Base-by-base conservation (phyloP, 2,888 invertebrate species). In the Drosophila birchii region DNA sequence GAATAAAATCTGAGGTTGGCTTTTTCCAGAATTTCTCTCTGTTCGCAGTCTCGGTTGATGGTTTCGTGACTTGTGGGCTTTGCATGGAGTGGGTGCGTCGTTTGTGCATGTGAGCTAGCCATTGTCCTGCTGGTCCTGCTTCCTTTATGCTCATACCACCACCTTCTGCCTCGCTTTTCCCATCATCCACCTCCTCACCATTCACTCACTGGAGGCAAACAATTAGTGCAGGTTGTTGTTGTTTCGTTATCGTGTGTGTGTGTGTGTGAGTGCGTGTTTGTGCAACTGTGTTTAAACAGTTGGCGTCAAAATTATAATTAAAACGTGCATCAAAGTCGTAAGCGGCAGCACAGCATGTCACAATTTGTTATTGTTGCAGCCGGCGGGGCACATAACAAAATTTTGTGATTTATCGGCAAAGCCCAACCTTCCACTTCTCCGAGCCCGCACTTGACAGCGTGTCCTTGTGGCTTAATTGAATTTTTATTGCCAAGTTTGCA, bases 241-340 rank as follows among this genome's bases (percentile, higher is more conserved):
- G 55, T 68, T 67, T 72, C 78, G 71, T 84, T 78, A 51, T 64
- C 66, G 51, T 18, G 12, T 43, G 45, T 47, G 11, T 51, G 53
- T 45, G 60, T 59, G 45, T 47, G 11, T 51, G 53, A 41, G 60
- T 59, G 69, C 34, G 47, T 62, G 56, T 41, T 51, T 59, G 45
- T 44, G 57, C 60, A 57, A 29, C 67, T 74, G 73, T 89, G 86
- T 89, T 86, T 86, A 88, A 89, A 88, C 88, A 89, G 88, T 86
- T 89, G 85, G 90, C 90, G 88, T 88, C 88, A 86, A 89, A 88
- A 86, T 84, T 85, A 87, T 90, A 86, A 86, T 90, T 87, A 90
- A 89, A 86, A 89, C 88, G 89, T 90, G 89, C 90, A 86, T 90
- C 86, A 90, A 87, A 89, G 78, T 86, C 85, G 72, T 71, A 80